These are phyloP conservation scores for Philereme transversata DNA, from an alignment of 2,888 invertebrate species.

Conservation along the genomic window DNA sequence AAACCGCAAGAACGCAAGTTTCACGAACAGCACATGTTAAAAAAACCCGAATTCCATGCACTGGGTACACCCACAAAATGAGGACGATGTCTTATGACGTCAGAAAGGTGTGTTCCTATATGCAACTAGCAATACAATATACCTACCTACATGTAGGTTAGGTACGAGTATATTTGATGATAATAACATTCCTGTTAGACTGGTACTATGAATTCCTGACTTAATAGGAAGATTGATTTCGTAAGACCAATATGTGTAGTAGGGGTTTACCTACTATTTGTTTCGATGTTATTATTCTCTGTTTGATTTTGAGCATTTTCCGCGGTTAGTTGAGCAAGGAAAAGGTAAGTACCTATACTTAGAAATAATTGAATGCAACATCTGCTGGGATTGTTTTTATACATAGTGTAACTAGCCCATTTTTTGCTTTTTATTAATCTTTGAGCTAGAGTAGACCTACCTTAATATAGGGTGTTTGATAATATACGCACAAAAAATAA, in stretches of 20 bases:
- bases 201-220: neutral
- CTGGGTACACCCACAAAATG: constrained; percentile 13
- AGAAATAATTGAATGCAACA: too few species aligned
- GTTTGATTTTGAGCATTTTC: neutral
- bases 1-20: constrained; percentile 17
- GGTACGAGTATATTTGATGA: neutral
- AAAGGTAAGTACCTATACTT: too few species aligned
- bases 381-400: too few species aligned
- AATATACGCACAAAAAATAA: too few species aligned
- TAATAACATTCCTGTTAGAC: neutral
- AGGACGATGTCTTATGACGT: constrained; percentile 2
- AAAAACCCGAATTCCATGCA: constrained; percentile 14
- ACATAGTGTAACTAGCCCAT: too few species aligned
- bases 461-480: too few species aligned
- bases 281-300: neutral
- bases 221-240: neutral
- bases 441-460: too few species aligned
- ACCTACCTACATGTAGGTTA: too few species aligned
- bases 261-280: too few species aligned
- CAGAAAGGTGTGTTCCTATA: neutral
- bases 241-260: neutral
- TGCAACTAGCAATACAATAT: neutral
- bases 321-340: neutral
- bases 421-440: too few species aligned
- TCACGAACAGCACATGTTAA: constrained; percentile 4